phyloP scores from a whole-genome alignment of 2,113 vertebrate species.

The Dolichotis patagonum region DNA sequence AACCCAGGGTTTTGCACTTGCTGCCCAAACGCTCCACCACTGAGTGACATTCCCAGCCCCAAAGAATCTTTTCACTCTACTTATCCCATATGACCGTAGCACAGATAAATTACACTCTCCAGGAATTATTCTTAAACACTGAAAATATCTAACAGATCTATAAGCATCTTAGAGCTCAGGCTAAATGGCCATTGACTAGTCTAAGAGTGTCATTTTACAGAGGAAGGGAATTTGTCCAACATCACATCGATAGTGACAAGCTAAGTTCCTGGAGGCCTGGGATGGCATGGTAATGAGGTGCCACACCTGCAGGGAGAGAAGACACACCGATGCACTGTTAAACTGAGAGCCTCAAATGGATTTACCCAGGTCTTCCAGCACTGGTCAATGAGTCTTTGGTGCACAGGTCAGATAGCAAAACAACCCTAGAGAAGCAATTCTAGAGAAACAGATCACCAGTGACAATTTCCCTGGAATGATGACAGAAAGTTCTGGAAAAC shows the following conservation, averaged over 20 bases:
- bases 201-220: not conserved
- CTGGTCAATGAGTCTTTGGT: not conserved
- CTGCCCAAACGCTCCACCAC: not conserved
- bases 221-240: not conserved
- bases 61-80: not conserved
- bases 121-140: not conserved
- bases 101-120: not conserved
- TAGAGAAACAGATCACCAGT: not conserved
- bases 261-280: not conserved
- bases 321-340: not conserved
- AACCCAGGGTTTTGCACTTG: not conserved
- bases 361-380: not conserved
- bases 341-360: not conserved
- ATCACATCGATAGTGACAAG: not conserved
- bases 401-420: not conserved
- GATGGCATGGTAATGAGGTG: not conserved
- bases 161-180: not conserved
- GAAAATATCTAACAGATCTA: not conserved
- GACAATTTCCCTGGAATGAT: not conserved
- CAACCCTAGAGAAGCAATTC: not conserved
- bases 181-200: not conserved
- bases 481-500: constrained; percentile 40
- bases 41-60: too few relatives aligned
- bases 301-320: not conserved
- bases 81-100: not conserved